These are phyloP conservation scores for Carabus problematicus DNA, from an alignment of 2,888 invertebrate genomes.

Conservation along the genomic window DNA sequence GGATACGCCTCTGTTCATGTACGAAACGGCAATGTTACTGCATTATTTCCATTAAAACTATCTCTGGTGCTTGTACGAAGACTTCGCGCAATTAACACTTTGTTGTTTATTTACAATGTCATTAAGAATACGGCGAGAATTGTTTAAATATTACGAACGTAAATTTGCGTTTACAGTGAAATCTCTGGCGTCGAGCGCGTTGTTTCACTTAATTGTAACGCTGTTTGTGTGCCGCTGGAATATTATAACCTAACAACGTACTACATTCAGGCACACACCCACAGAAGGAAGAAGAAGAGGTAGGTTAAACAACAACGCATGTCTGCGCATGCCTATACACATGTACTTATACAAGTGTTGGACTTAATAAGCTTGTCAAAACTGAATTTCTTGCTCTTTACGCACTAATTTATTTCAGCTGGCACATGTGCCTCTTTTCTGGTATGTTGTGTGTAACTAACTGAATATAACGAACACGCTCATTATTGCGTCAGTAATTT, in stretches of 20 bases:
- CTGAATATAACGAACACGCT: no score
- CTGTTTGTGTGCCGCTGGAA: neutral
- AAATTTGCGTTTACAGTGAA: conserved; percentile 39
- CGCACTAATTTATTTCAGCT: conserved; percentile 28
- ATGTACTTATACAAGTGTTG: conserved; percentile 26
- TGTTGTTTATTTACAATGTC: conserved; percentile 43
- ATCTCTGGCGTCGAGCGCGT: conserved; percentile 22
- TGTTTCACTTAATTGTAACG: conserved; percentile 37
- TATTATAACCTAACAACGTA: neutral
- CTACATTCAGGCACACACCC: neutral
- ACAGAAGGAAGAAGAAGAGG: neutral
- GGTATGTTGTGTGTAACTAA: neutral
- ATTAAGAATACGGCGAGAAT: conserved; percentile 41
- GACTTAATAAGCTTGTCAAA: conserved; percentile 33
- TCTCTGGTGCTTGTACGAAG: conserved; percentile 32
- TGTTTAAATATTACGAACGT: conserved; percentile 43
- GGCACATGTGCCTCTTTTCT: neutral
- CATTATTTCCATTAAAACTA: conserved; percentile 43
- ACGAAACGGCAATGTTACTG: conserved; percentile 34
- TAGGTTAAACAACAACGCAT: no score
- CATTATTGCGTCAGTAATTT: no score
- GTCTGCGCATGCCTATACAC: neutral
- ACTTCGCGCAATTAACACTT: conserved; percentile 43
- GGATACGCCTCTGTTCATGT: no score
- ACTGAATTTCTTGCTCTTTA: conserved; percentile 34